These are phyloP conservation scores for Calliscelio sp. DNA, from an alignment of 2,888 invertebrate genomes.

Conservation along the genomic window DNA sequence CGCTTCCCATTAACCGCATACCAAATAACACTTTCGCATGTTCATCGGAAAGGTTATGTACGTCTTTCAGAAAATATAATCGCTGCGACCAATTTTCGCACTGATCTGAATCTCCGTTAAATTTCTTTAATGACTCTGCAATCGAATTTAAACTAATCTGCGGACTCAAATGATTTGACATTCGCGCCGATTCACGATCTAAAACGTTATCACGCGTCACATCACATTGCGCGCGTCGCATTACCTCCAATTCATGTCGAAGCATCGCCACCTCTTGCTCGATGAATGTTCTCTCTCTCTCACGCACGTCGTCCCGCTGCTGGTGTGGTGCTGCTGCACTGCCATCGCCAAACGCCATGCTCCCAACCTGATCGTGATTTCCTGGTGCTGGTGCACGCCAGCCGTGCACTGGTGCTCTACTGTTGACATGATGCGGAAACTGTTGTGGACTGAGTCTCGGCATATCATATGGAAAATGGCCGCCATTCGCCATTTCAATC, in stretches of 20 bases:
- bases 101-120: background rate
- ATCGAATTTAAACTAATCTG: constrained; percentile 29
- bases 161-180: background rate
- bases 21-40: background rate
- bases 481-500: too few relatives aligned
- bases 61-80: background rate
- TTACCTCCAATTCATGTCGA: background rate
- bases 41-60: constrained; percentile 2
- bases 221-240: background rate
- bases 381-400: background rate
- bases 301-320: background rate
- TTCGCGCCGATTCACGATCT: background rate
- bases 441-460: too few relatives aligned
- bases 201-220: too few relatives aligned
- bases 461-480: too few relatives aligned
- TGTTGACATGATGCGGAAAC: too few relatives aligned
- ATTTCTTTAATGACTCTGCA: background rate
- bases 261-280: background rate
- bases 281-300: background rate
- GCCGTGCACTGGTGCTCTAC: too few relatives aligned
- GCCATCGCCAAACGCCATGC: background rate
- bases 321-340: background rate
- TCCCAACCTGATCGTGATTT: too few relatives aligned
- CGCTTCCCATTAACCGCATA: constrained; percentile 1
- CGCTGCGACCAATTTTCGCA: background rate